These are phyloP conservation scores for Cladopsammia gracilis DNA, from an alignment of 64 coral and sea anemone species.

Conservation along the genomic window DNA sequence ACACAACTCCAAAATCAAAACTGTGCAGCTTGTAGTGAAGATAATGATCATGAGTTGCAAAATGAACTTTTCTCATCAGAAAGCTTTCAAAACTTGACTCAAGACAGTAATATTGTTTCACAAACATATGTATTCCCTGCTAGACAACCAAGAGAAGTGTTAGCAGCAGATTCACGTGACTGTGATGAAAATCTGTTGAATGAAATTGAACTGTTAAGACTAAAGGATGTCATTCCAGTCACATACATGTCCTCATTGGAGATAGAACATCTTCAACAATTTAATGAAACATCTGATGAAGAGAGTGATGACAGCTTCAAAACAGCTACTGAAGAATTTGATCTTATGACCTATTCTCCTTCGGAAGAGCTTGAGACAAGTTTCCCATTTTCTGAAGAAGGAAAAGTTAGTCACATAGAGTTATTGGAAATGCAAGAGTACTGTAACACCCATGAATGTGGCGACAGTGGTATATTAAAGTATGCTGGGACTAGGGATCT, in stretches of 20 bases:
- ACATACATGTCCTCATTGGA: not conserved
- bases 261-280: not conserved
- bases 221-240: not conserved
- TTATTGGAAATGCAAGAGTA: not conserved
- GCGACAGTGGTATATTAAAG: not conserved
- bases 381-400: not conserved
- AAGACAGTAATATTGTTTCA: not conserved
- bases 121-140: not conserved
- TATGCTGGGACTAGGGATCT: not conserved
- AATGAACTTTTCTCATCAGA: not conserved
- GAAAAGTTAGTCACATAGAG: not conserved
- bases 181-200: not conserved
- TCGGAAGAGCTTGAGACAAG: not conserved
- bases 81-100: not conserved
- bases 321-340: not conserved
- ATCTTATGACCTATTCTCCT: not conserved
- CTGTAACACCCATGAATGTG: not conserved
- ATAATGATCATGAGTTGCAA: not conserved
- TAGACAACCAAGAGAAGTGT: not conserved
- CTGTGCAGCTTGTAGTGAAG: not conserved
- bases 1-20: not conserved
- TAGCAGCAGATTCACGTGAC: not conserved
- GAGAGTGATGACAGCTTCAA: not conserved
- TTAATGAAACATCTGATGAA: not conserved
- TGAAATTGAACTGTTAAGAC: slow-evolving; percentile 1